Conservation (phyloP, 2,797 vertebrate genomes). For the Danio albolineatus region DNA sequence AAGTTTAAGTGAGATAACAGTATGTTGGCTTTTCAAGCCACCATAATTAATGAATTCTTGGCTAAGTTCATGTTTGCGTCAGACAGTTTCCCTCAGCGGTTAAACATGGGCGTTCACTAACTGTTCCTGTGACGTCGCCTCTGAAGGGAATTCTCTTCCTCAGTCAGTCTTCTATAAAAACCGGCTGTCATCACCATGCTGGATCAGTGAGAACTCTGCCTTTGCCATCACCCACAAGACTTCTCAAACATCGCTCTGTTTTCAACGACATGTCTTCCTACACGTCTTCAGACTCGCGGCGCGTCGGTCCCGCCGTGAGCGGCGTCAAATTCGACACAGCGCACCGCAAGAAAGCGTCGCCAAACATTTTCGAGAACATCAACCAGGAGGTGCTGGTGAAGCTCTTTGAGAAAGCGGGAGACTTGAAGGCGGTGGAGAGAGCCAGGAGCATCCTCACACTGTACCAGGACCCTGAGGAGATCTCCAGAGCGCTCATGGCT, state of each 20-base stretch:
- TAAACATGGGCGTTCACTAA: constrained; percentile 30
- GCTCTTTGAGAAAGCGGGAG: constrained; percentile 83
- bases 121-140: constrained; percentile 24
- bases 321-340: constrained; percentile 82
- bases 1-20: too few relatives aligned
- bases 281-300: constrained; percentile 56
- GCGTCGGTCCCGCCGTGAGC: constrained; percentile 80
- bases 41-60: not conserved
- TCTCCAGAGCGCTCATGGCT: constrained; percentile 77
- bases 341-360: constrained; percentile 80
- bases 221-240: not conserved
- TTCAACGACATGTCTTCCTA: constrained; percentile 37
- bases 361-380: constrained; percentile 85
- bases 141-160: not conserved
- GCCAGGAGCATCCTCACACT: constrained; percentile 80
- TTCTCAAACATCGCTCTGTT: not conserved
- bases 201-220: not conserved
- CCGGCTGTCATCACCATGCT: not conserved
- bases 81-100: not conserved
- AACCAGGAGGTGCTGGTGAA: constrained; percentile 80
- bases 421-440: constrained; percentile 83
- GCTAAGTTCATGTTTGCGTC: not conserved
- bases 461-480: constrained; percentile 81
- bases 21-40: too few relatives aligned
- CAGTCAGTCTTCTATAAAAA: constrained; percentile 7